Evolutionary conservation across 2,888 invertebrate species (phyloP), one percentile per base, ranked within the genome.

Genomic region (Chesias legatella): DNA sequence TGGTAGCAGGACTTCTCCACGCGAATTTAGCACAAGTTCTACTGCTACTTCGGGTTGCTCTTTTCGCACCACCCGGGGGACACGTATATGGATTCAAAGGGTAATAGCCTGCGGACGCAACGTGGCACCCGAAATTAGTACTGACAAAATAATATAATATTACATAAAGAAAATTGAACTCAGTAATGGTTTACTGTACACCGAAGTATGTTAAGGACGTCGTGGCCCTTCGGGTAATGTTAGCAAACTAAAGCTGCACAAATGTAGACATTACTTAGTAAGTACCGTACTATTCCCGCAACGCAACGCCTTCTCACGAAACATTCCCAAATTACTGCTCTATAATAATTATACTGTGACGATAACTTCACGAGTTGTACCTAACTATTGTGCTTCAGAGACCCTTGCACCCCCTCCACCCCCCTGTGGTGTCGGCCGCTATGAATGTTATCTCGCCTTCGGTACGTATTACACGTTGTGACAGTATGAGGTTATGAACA

Each of bases 361-460:
- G 30, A 27, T 41, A 30, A 35, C 21, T 41, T 3, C 7, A 26
- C 6, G n/a, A 17, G 20, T 28, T 24, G 21, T 11, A 29, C 34
- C 21, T 1, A 13, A 23, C 34, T 27, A 31, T 35, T 35, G 34
- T 41, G 30, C 25, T 20, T 25, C 8, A 9, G 8, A 36, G 9
- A 22, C 29, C 29, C 28, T 25, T 25, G 13, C 24, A 28, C 13
- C 11, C n/a, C 10, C 28, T 6, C 22, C 10, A 9, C 25, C 21
- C 27, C 28, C 30, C 28, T 27, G 34, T 34, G 34, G 30, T 31
- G 26, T 22, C 9, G 7, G 26, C 26, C 9, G 7, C 21, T 13
- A 17, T 41, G 10, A 35, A 35, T 22, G 30, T 11, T 35, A 31
- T 31, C 41, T 35, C 22, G 26, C 10, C 30, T 34, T 24, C 31